Evolutionary conservation across 2,888 invertebrate genomes (phyloP).

Genomic region (Nipponacmea schrenckii): DNA sequence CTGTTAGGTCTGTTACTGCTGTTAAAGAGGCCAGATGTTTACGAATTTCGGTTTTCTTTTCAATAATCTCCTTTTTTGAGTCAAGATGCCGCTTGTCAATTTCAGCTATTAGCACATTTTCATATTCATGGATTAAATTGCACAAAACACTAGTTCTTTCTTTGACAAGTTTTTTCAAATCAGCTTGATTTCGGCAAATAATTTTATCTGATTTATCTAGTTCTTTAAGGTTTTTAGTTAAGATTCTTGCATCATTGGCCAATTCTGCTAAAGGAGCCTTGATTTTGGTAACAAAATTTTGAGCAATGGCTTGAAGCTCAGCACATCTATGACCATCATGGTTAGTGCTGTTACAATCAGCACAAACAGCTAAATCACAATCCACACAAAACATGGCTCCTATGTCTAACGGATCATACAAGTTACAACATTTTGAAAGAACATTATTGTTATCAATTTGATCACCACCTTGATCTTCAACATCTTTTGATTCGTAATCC

Average conservation of each 20-base stretch:
- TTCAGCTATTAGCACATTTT: constrained; percentile 48
- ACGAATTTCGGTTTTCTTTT: constrained; percentile 39
- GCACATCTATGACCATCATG: constrained; percentile 54
- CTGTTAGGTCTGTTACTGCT: constrained; percentile 53
- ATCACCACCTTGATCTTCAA: constrained; percentile 28
- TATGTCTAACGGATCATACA: constrained; percentile 55
- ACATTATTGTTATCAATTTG: constrained; percentile 29
- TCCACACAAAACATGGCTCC: constrained; percentile 55
- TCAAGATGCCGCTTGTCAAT: constrained; percentile 45
- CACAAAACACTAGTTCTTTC: constrained; percentile 46
- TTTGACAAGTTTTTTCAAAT: constrained; percentile 39
- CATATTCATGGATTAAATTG: constrained; percentile 51
- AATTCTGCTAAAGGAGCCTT: constrained; percentile 45
- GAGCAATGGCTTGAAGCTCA: constrained; percentile 51
- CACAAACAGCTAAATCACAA: constrained; percentile 52
- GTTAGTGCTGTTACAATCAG: constrained; percentile 45
- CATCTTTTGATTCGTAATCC: constrained; percentile 33
- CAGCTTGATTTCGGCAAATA: constrained; percentile 39
- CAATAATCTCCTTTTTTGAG: constrained; percentile 41
- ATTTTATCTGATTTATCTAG: constrained; percentile 40
- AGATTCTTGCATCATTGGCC: constrained; percentile 38
- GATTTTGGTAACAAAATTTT: constrained; percentile 56
- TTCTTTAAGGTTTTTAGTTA: constrained; percentile 37
- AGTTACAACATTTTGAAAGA: constrained; percentile 47
- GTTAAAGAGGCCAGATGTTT: constrained; percentile 51